Evolutionary conservation across 1,140 invertebrate species (phyloP), one percentile per base, ranked within the genome.

Genomic region (Bombus impatiens): DNA sequence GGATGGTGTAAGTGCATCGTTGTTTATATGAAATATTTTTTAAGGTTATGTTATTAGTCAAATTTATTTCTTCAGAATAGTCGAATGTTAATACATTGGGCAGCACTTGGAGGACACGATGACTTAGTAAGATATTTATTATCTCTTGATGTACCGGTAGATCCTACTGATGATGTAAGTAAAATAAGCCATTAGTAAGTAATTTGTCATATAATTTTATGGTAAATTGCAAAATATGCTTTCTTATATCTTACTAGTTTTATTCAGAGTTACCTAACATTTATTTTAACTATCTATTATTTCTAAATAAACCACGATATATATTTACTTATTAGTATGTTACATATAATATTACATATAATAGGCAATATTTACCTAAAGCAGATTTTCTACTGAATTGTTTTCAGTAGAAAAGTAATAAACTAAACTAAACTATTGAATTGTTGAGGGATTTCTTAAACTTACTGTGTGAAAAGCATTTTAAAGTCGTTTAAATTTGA

Each of bases 81-180:
- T 83, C 93, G 96, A 89, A 93, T 96, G 85, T 94, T 96, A 72
- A 92, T 97, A 77, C 97, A 98, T 91, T 97, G 97, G 97, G 97
- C 97, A 78, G 95, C 96, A 35, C 94, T 97, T 15, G 97, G 97
- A 72, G 97, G 97, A 32, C 96, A 97, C 91, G 93, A 95, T 40
- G 96, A 96, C 78, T 92, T 97, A 67, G 96, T 97, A 1, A 94
- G 95, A 72, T 96, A 95, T 94, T 94, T 98, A n/a, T 88, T 97
- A 13, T 95, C 96, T 78, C 91, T 95, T 8, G 95, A 96, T n/a
- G 95, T 95, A 84, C 94, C 96, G 2, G 94, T 96, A 53, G 96
- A 97, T 94, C 94, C 96, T 40, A 77, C 89, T n/a, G 97, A 98
- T 94, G 97, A 97, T 93, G 96, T 96, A 93, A 95, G 93, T 93